These are phyloP conservation scores for Andricus quercusramuli DNA, from an alignment of 2,888 invertebrate genomes.

Conservation along the genomic window DNA sequence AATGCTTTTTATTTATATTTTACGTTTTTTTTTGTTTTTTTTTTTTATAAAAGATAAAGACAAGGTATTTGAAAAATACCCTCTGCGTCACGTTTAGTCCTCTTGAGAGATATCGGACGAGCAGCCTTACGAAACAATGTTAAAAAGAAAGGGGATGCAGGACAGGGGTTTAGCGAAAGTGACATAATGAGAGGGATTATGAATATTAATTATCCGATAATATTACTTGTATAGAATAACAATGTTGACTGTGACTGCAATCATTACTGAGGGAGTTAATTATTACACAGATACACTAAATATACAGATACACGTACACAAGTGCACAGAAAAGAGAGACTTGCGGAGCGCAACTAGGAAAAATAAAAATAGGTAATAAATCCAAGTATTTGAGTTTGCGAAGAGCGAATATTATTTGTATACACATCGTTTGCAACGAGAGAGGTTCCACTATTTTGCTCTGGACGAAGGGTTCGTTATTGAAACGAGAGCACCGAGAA, in stretches of 20 bases:
- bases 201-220: conserved; percentile 57
- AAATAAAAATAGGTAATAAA: conserved; percentile 16
- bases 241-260: conserved; percentile 77
- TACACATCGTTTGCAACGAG: conserved; percentile 10
- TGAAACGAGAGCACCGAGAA: conserved; percentile 17
- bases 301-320: conserved; percentile 16
- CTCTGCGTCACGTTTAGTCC: conserved; percentile 72
- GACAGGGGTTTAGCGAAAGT: conserved; percentile 47
- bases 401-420: conserved; percentile 8
- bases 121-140: conserved; percentile 69
- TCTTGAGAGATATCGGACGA: conserved; percentile 74
- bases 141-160: conserved; percentile 49
- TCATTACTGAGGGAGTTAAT: conserved; percentile 68
- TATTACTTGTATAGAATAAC: conserved; percentile 62
- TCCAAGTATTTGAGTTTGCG: conserved; percentile 3
- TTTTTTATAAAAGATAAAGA: conserved; percentile 29
- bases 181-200: conserved; percentile 59
- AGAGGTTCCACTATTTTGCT: background rate
- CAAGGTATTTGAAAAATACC: conserved; percentile 49
- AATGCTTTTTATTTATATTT: conserved; percentile 66
- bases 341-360: conserved; percentile 15
- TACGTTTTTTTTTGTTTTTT: conserved; percentile 41
- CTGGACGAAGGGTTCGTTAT: background rate
- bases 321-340: background rate
- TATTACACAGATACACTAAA: conserved; percentile 41